phyloP scores from a whole-genome alignment of 2,113 vertebrate genomes.

The Perca flavescens region DNA sequence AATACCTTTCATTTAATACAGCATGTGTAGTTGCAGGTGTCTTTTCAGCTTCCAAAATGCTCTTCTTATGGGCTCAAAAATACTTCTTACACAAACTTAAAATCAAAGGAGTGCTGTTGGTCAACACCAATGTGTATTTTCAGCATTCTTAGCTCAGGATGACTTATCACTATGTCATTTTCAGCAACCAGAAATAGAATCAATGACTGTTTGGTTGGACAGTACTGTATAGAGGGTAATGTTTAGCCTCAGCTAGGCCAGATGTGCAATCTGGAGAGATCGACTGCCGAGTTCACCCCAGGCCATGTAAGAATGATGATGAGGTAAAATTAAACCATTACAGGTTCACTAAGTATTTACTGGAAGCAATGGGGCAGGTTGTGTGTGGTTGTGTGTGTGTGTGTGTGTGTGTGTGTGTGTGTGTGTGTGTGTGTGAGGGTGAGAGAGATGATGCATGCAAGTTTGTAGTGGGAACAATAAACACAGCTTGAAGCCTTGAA shows the following conservation, averaged over 20 bases:
- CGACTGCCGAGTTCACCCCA: constrained; percentile 56
- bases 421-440: background rate
- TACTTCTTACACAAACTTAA: background rate
- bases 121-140: constrained; percentile 7
- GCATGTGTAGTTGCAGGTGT: constrained; percentile 1
- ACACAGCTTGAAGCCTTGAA: constrained; percentile 55
- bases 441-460: constrained; percentile 49
- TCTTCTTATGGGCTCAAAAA: background rate
- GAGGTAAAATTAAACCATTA: constrained; percentile 71
- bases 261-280: constrained; percentile 42
- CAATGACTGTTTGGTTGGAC: constrained; percentile 30
- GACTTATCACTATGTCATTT: constrained; percentile 25
- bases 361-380: constrained; percentile 34
- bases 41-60: constrained; percentile 3
- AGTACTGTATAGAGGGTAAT: constrained; percentile 30
- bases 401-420: constrained; percentile 15
- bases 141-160: constrained; percentile 11
- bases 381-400: constrained; percentile 6
- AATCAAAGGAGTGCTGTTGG: background rate
- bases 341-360: constrained; percentile 56
- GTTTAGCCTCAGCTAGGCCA: constrained; percentile 50
- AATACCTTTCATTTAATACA: background rate
- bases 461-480: constrained; percentile 60
- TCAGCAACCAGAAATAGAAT: constrained; percentile 51
- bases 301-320: constrained; percentile 42